Evolutionary conservation across 1,140 invertebrate genomes (phyloP).

Genomic region (Rhopalosiphum maidis): DNA sequence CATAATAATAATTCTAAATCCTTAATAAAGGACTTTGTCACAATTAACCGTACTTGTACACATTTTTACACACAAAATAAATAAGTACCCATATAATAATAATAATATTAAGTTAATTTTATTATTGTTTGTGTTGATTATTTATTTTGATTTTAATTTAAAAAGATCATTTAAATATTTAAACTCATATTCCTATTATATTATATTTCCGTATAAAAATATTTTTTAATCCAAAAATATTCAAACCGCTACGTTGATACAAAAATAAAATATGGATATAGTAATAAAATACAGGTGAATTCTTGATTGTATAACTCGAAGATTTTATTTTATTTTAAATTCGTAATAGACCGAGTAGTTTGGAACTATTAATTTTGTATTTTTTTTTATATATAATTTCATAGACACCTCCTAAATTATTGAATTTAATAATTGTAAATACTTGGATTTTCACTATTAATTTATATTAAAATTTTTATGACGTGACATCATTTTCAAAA

Average conservation of each 20-base stretch:
- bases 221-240: background rate
- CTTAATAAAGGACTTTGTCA: background rate
- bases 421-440: background rate
- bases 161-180: background rate
- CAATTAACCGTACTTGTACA: no score
- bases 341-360: no score
- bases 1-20: background rate
- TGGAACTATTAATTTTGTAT: no score
- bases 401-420: no score
- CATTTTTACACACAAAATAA: background rate
- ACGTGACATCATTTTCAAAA: background rate
- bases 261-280: background rate
- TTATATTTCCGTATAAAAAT: background rate
- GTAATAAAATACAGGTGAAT: background rate
- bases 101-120: background rate
- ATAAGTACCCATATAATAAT: background rate
- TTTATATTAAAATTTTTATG: background rate
- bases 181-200: background rate
- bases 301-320: background rate
- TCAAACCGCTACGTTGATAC: background rate
- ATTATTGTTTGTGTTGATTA: background rate
- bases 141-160: background rate
- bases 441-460: background rate
- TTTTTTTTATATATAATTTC: no score
- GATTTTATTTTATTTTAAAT: background rate